Conservation (phyloP, 30 jellyfish, hydroid and myxozoan genomes). For the Chrysaora quinquecirrha region DNA sequence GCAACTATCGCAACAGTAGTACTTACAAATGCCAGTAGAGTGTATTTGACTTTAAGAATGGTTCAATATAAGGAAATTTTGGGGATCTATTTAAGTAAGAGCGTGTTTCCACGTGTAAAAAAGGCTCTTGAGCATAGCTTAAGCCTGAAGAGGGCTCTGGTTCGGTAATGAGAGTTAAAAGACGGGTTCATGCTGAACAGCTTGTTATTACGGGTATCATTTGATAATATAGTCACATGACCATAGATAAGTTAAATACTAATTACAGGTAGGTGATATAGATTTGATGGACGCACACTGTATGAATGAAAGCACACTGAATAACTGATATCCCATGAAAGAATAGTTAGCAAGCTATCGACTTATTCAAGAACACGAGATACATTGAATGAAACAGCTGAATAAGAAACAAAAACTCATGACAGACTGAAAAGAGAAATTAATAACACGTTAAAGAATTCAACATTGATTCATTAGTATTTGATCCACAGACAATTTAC, state of each 20-base stretch:
- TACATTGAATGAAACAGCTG: neutral
- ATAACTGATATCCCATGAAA: slow-evolving; percentile 28
- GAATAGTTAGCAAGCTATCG: slow-evolving; percentile 10
- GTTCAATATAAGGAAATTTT: no score
- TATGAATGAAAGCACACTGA: slow-evolving; percentile 60
- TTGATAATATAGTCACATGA: neutral
- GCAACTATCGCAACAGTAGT: no score
- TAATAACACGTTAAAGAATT: neutral
- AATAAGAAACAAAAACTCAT: neutral
- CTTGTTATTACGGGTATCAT: neutral
- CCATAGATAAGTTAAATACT: neutral
- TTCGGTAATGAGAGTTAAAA: no score
- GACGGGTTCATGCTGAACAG: no score
- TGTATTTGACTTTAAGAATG: no score
- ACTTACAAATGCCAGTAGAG: no score
- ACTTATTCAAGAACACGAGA: neutral
- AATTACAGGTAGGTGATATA: neutral
- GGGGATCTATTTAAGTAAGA: no score
- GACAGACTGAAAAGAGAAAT: neutral
- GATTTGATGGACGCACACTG: slow-evolving; percentile 11
- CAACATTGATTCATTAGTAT: neutral
- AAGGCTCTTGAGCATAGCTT: no score
- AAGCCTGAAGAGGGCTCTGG: no score
- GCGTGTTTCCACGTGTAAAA: no score
- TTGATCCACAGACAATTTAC: neutral